Evolutionary conservation across 2,888 invertebrate species (phyloP).

Genomic region (Anthoptus insignis): DNA sequence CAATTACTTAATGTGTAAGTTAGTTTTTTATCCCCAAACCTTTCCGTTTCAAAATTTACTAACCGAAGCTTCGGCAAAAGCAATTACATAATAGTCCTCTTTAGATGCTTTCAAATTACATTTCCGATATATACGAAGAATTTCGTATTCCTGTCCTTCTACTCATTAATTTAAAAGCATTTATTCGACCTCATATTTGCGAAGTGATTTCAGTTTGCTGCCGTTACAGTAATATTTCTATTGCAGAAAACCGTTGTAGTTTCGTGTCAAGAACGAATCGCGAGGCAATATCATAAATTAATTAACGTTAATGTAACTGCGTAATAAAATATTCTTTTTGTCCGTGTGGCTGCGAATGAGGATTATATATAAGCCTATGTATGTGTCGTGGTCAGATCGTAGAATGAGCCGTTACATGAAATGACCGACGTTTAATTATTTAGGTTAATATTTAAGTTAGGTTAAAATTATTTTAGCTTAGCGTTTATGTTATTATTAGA

Average conservation of each 20-base stretch:
- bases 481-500: too few species aligned
- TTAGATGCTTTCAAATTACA: constrained; percentile 27
- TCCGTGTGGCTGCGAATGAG: too few species aligned
- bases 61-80: constrained; percentile 8
- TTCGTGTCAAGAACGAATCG: background rate
- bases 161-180: constrained; percentile 31
- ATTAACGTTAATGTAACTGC: background rate
- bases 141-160: constrained; percentile 19
- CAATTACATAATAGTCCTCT: constrained; percentile 26
- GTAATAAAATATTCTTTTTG: too few species aligned
- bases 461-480: too few species aligned
- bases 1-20: constrained; percentile 9
- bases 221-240: background rate
- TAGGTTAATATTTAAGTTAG: too few species aligned
- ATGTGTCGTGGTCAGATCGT: too few species aligned
- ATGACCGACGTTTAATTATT: too few species aligned
- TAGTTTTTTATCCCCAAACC: constrained; percentile 4
- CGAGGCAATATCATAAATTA: background rate
- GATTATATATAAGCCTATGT: too few species aligned
- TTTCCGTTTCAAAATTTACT: background rate
- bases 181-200: constrained; percentile 22
- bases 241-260: background rate
- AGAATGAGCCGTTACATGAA: too few species aligned
- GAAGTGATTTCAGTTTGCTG: constrained; percentile 14
- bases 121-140: constrained; percentile 29